phyloP scores from a whole-genome alignment of 2,888 invertebrate genomes.

The Morinoia aosen region DNA sequence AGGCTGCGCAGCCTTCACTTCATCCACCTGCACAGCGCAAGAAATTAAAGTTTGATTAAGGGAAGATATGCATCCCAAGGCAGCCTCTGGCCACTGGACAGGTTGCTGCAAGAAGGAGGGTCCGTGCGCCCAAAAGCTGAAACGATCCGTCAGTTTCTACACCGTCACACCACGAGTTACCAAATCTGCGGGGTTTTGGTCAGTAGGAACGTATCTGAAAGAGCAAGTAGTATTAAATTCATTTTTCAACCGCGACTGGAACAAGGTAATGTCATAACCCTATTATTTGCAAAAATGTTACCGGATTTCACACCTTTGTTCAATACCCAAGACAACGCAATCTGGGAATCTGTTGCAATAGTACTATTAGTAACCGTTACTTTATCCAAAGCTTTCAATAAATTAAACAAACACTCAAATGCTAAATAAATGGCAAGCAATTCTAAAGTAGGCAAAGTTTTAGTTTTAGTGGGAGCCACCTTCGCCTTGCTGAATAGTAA shows the following conservation, averaged over 20 bases:
- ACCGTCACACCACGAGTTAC: not conserved
- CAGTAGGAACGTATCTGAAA: not conserved
- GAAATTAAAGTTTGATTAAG: not conserved
- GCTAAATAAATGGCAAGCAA: too few species aligned
- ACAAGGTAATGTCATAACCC: not conserved
- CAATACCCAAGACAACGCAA: not conserved
- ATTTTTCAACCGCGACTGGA: not conserved
- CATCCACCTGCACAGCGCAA: not conserved
- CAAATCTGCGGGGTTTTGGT: not conserved
- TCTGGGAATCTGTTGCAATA: not conserved
- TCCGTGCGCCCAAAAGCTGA: not conserved
- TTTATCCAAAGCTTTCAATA: too few species aligned
- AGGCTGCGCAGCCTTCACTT: not conserved
- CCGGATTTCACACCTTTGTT: not conserved
- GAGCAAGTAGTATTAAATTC: not conserved
- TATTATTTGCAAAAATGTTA: not conserved
- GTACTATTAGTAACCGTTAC: not conserved
- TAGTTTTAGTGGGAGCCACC: too few species aligned
- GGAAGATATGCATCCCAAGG: not conserved
- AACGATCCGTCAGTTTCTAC: not conserved
- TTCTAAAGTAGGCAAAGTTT: too few species aligned
- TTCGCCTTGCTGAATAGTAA: too few species aligned
- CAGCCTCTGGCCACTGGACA: too few species aligned
- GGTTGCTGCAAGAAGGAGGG: too few species aligned
- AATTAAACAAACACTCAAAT: too few species aligned